These are phyloP conservation scores for Trichogramma evanescens DNA, from an alignment of 2,888 invertebrate genomes.

Conservation along the genomic window DNA sequence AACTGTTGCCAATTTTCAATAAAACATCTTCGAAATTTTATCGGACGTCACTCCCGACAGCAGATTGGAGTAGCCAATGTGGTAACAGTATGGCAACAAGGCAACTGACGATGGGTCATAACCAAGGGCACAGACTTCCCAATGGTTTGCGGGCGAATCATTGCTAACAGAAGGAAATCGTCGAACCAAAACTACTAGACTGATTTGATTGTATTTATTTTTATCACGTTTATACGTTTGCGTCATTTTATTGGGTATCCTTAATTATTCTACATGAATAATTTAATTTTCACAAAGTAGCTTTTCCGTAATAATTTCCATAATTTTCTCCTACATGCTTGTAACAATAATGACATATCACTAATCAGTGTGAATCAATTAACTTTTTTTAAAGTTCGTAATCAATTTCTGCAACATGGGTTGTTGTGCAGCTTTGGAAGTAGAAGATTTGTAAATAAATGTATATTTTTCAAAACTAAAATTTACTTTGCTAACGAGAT, in stretches of 20 bases:
- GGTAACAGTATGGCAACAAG: constrained; percentile 43
- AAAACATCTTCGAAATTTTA: constrained; percentile 91
- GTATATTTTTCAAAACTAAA: constrained; percentile 8
- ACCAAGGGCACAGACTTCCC: constrained; percentile 37
- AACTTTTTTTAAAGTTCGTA: neutral
- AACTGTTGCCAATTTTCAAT: constrained; percentile 93
- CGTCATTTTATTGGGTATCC: neutral
- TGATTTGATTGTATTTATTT: constrained; percentile 22
- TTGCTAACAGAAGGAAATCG: constrained; percentile 34
- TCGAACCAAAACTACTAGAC: constrained; percentile 20
- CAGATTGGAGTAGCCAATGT: constrained; percentile 80
- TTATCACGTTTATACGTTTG: neutral
- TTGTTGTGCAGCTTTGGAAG: too few species aligned
- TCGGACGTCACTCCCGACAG: constrained; percentile 69
- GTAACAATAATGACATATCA: constrained; percentile 9
- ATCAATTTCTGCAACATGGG: neutral
- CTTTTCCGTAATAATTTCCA: constrained; percentile 1
- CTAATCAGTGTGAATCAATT: constrained; percentile 1
- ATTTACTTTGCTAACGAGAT: neutral
- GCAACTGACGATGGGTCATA: constrained; percentile 38
- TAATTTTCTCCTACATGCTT: neutral
- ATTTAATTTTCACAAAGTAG: neutral
- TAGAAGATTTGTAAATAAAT: neutral
- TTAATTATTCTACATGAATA: neutral
- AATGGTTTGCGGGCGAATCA: constrained; percentile 36